These are phyloP conservation scores for Cyphotilapia sp. DNA, from an alignment of 2,113 vertebrate species.

Conservation along the genomic window DNA sequence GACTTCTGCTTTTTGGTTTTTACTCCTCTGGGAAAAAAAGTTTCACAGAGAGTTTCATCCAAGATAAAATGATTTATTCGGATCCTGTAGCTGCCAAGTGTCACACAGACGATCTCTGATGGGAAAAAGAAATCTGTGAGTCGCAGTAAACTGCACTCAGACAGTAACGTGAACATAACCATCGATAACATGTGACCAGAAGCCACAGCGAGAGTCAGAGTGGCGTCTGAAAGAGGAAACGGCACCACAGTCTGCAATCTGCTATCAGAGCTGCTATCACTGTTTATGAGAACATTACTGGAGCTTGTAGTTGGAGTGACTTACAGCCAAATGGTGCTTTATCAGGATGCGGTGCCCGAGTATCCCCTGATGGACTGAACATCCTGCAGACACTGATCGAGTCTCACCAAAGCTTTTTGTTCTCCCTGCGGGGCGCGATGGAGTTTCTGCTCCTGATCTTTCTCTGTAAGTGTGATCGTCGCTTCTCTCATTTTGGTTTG, in stretches of 20 bases:
- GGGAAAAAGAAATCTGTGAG: neutral
- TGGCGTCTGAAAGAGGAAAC: neutral
- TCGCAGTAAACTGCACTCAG: neutral
- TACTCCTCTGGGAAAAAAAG: accelerated
- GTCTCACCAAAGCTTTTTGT: neutral
- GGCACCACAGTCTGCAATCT: neutral
- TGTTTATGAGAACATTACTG: neutral
- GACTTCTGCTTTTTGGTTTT: neutral
- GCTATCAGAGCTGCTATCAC: neutral
- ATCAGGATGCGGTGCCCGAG: neutral
- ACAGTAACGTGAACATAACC: neutral
- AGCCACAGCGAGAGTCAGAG: neutral
- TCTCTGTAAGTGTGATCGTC: neutral
- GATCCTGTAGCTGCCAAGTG: neutral
- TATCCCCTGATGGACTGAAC: neutral
- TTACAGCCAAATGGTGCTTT: neutral
- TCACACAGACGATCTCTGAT: neutral
- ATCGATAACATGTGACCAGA: neutral
- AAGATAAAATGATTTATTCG: neutral
- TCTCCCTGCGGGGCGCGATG: neutral
- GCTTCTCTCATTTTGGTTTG: neutral
- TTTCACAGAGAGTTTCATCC: neutral
- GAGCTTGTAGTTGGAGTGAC: neutral
- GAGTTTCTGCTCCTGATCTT: neutral
- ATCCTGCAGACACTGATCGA: neutral